These are phyloP conservation scores for Sarcophilus harrisii DNA, from an alignment of 2,797 vertebrate genomes.

Conservation along the genomic window DNA sequence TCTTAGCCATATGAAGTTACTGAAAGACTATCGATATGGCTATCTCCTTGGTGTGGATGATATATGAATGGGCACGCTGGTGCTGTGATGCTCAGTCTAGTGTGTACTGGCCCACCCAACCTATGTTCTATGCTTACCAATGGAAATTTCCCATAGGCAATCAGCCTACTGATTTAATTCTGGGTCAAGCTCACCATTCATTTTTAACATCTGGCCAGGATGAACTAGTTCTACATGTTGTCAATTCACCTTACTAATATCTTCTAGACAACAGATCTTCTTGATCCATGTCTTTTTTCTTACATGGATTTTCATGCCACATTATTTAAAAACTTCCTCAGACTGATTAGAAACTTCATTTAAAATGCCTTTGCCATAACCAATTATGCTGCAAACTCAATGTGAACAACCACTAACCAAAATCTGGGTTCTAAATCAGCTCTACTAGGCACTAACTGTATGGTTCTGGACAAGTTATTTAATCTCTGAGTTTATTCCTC, in stretches of 20 bases:
- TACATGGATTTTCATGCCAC: not conserved
- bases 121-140: not conserved
- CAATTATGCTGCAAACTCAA: too few relatives aligned
- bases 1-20: not conserved
- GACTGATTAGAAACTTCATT: not conserved
- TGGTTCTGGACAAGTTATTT: not conserved
- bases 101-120: not conserved
- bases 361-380: not conserved
- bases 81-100: not conserved
- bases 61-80: not conserved
- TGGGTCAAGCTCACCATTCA: not conserved
- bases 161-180: not conserved
- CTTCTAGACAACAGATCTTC: not conserved
- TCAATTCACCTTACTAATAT: not conserved
- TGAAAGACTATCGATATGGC: not conserved
- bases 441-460: not conserved
- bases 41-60: not conserved
- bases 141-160: not conserved
- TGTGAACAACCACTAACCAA: too few relatives aligned
- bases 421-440: not conserved
- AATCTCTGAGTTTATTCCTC: not conserved
- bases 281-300: not conserved
- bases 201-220: not conserved
- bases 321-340: not conserved
- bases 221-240: not conserved